Base-by-base conservation (phyloP, 2,888 invertebrate genomes). In the Eumacrocentrus americanus region DNA sequence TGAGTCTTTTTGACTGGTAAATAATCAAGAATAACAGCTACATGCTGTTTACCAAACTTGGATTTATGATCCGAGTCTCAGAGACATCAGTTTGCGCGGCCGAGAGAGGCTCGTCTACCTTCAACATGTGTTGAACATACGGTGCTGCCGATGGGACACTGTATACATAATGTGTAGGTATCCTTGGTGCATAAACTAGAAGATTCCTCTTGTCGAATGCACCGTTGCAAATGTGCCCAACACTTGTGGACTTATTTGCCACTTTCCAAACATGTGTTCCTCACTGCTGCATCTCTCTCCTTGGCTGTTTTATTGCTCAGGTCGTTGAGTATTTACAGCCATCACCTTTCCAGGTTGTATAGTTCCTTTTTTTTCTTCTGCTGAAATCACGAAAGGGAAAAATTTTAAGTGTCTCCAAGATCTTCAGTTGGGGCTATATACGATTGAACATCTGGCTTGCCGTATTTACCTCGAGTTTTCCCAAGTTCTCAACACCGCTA, bases 71-170 rank as follows among this genome's bases (percentile, higher is more conserved):
- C 40, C 16, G 11, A n/a, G 16, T 20, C 37, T 46, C 42, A 54
- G 16, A 34, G 34, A 46, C 37, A 16, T 3, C 23, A 38, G 25
- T 60, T 44, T 44, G 50, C 38, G 14, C 40, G 25, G 37, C 40
- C 29, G 40, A 12, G 22, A 9, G 34, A 44, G 38, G 44, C 23
- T 54, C 20, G 9, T 18, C 2, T 25, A 14, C 40, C 37, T 37
- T 53, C 62, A 67, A 71, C 75, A 73, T 73, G 70, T 75, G 75
- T 72, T 68, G 64, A 70, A 70, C 73, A 75, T 61, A 66, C 73
- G 72, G 65, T 35, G 37, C 11, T 22, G 38, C 23, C 22, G 16
- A 9, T 14, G 52, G 25, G 12, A 51, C 29, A 16, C 18, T 51
- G 25, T 58, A 58, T 40, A 47, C 38, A 51, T 7, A 20, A 22